These are phyloP conservation scores for Salmo trutta DNA, from an alignment of 2,797 vertebrate genomes.

Conservation along the genomic window DNA sequence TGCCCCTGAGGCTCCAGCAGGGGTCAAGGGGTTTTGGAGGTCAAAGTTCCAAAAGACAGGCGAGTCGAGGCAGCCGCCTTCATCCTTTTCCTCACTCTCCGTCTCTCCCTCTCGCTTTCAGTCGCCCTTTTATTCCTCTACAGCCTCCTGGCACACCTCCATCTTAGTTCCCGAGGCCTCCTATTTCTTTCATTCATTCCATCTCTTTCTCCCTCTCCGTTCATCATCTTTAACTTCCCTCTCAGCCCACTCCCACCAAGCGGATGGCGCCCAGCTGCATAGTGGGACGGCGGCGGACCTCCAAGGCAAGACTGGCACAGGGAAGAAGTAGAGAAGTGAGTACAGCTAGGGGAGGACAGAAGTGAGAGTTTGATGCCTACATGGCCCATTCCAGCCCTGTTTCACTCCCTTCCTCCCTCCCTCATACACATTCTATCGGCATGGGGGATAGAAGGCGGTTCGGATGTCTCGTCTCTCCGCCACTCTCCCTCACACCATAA, in stretches of 20 bases:
- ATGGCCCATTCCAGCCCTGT: slow-evolving; percentile 34
- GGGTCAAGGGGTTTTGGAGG: slow-evolving; percentile 21
- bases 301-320: slow-evolving; percentile 20
- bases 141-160: slow-evolving; percentile 2
- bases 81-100: slow-evolving; percentile 3
- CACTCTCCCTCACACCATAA: slow-evolving; percentile 86
- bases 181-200: slow-evolving; percentile 3
- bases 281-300: neutral
- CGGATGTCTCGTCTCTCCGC: slow-evolving; percentile 1
- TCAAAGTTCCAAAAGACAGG: neutral
- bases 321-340: slow-evolving; percentile 25
- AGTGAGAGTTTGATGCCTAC: neutral
- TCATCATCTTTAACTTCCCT: neutral
- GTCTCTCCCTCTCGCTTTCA: neutral
- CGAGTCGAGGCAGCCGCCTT: slow-evolving; percentile 10
- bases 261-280: neutral
- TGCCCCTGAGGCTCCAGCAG: slow-evolving; percentile 48
- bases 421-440: slow-evolving; percentile 9
- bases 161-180: slow-evolving; percentile 14
- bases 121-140: neutral
- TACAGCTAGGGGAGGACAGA: slow-evolving; percentile 39
- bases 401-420: slow-evolving; percentile 12
- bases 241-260: neutral
- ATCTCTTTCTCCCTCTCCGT: slow-evolving; percentile 11
- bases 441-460: neutral